Evolutionary conservation across 2,113 vertebrate genomes (phyloP).

Genomic region (Scophthalmus maximus): DNA sequence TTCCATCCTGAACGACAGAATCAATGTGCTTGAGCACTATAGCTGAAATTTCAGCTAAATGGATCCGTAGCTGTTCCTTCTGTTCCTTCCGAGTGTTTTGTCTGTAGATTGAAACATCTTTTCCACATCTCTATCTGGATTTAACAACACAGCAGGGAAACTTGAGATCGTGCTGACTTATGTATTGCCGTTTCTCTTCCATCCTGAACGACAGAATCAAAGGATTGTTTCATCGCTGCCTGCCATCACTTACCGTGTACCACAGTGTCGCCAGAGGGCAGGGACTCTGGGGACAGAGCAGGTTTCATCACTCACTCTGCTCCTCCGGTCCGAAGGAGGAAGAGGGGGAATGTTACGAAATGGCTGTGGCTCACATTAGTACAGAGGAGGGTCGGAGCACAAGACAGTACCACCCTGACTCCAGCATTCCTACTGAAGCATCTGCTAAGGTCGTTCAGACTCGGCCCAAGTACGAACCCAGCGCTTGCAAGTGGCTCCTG

Average conservation of each 20-base stretch:
- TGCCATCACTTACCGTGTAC: conserved; percentile 6
- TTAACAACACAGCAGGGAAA: conserved; percentile 7
- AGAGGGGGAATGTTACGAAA: conserved; percentile 47
- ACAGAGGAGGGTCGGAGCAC: conserved; percentile 32
- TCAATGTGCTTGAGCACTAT: no score
- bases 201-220: conserved; percentile 22
- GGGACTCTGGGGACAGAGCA: conserved; percentile 16
- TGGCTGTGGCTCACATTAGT: conserved; percentile 51
- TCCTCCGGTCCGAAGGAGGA: conserved; percentile 15
- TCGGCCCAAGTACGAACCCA: conserved; percentile 35
- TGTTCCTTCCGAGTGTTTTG: conserved; percentile 14
- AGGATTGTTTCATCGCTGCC: conserved; percentile 32
- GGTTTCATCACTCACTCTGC: conserved; percentile 47
- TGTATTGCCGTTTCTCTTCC: conserved; percentile 18
- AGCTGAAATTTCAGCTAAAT: no score
- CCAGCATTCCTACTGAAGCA: conserved; percentile 59
- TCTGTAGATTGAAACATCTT: conserved; percentile 28
- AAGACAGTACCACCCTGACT: conserved; percentile 46
- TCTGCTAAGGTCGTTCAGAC: conserved; percentile 72
- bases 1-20: no score
- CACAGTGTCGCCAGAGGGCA: conserved; percentile 21
- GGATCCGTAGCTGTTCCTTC: background rate
- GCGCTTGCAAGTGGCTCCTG: conserved; percentile 36
- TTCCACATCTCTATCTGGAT: conserved; percentile 10
- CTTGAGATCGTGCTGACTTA: background rate